Conservation (phyloP, 2,888 invertebrate genomes). For the Therioaphis trifolii region DNA sequence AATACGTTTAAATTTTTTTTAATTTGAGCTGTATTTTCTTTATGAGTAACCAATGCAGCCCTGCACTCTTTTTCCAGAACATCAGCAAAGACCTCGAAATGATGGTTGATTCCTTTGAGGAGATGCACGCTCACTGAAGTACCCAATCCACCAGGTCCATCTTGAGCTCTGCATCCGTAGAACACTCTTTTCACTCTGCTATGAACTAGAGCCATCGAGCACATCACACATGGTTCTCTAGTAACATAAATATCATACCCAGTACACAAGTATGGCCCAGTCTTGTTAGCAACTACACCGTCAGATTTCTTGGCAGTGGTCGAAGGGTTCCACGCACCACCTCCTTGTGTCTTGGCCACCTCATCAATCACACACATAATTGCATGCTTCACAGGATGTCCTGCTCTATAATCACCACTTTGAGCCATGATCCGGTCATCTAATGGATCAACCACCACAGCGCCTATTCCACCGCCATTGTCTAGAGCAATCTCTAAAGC, state of each 20-base stretch:
- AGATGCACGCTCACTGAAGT: constrained; percentile 81
- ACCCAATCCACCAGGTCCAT: constrained; percentile 77
- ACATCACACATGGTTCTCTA: constrained; percentile 93
- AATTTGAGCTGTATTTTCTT: neutral
- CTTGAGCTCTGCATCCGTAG: constrained; percentile 71
- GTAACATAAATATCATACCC: constrained; percentile 86
- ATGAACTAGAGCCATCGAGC: constrained; percentile 94
- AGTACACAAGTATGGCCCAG: constrained; percentile 82
- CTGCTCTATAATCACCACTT: constrained; percentile 71
- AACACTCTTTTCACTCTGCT: constrained; percentile 87
- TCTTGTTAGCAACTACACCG: constrained; percentile 52
- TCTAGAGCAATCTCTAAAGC: constrained; percentile 72
- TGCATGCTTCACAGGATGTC: constrained; percentile 85
- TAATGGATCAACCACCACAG: constrained; percentile 81
- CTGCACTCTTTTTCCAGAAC: constrained; percentile 64
- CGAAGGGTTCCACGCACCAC: constrained; percentile 59
- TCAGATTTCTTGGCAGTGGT: neutral
- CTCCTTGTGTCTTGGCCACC: constrained; percentile 80
- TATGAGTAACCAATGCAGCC: neutral
- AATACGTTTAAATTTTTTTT: neutral
- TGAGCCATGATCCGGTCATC: constrained; percentile 76
- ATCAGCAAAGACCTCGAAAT: constrained; percentile 84
- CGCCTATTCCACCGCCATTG: constrained; percentile 69
- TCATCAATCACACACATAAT: constrained; percentile 87
- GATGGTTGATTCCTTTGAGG: constrained; percentile 86